Conservation (phyloP, 2,888 invertebrate species). For the Spisula solida region DNA sequence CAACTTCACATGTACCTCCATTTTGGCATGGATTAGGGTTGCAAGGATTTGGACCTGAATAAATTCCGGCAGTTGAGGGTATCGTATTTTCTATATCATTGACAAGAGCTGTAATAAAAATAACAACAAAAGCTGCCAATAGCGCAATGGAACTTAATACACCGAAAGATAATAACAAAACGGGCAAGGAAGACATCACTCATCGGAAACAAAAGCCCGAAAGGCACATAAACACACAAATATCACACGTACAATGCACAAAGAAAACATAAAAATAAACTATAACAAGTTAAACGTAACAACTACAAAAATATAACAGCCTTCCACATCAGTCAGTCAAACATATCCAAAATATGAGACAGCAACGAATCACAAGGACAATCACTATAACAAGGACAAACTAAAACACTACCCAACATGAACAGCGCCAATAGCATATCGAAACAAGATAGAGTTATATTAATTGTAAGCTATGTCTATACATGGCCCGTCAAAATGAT, state of each 20-base stretch:
- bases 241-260: neutral
- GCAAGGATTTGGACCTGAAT: neutral
- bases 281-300: too few relatives aligned
- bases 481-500: too few relatives aligned
- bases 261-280: too few relatives aligned
- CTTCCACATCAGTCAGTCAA: too few relatives aligned
- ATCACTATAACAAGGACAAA: too few relatives aligned
- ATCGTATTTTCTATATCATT: neutral
- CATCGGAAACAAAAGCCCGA: neutral
- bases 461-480: too few relatives aligned
- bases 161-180: neutral
- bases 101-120: neutral
- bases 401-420: too few relatives aligned
- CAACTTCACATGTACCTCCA: slow-evolving; percentile 35
- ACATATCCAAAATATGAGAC: too few relatives aligned
- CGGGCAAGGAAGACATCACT: neutral
- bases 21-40: slow-evolving; percentile 43
- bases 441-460: too few relatives aligned
- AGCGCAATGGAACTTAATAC: neutral
- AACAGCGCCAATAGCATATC: too few relatives aligned
- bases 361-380: too few relatives aligned
- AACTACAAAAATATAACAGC: too few relatives aligned
- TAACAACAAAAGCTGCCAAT: neutral
- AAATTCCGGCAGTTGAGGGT: neutral
- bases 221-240: neutral